Evolutionary conservation across 2,888 invertebrate genomes (phyloP).

Genomic region (Silvanus unidentatus): DNA sequence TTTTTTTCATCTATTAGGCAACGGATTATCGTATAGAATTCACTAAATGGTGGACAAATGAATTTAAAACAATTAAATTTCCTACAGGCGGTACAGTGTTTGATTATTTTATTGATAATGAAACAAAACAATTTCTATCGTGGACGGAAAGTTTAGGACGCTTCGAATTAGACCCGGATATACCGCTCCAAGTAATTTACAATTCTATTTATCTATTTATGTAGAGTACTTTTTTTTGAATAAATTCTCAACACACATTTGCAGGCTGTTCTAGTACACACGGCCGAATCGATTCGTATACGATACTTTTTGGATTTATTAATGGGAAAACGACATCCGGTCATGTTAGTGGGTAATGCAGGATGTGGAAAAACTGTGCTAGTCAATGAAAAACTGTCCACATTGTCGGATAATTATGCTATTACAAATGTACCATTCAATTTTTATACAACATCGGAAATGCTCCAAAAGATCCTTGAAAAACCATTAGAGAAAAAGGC

Average conservation of each 20-base stretch:
- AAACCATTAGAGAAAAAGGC: slow-evolving; percentile 96
- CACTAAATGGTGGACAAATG: slow-evolving; percentile 96
- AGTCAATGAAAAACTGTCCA: slow-evolving; percentile 63
- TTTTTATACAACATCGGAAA: slow-evolving; percentile 91
- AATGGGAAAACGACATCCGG: slow-evolving; percentile 82
- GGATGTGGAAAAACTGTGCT: slow-evolving; percentile 92
- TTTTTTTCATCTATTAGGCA: slow-evolving; percentile 35
- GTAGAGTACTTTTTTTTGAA: not conserved
- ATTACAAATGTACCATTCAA: slow-evolving; percentile 92
- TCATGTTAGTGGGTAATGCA: slow-evolving; percentile 91
- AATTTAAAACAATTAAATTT: slow-evolving; percentile 92
- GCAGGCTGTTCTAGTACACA: slow-evolving; percentile 85
- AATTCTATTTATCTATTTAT: not conserved
- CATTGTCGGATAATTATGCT: slow-evolving; percentile 78
- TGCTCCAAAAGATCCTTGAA: slow-evolving; percentile 88
- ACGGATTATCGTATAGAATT: slow-evolving; percentile 76
- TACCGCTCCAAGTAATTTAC: slow-evolving; percentile 71
- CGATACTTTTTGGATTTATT: slow-evolving; percentile 84
- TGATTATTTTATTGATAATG: slow-evolving; percentile 87
- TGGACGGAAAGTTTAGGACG: slow-evolving; percentile 88
- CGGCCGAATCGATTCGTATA: slow-evolving; percentile 86
- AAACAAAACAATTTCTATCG: slow-evolving; percentile 80
- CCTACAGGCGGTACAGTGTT: slow-evolving; percentile 89
- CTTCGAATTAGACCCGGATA: slow-evolving; percentile 86
- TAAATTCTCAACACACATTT: slow-evolving; percentile 19